Conservation (phyloP, 2,797 vertebrate species). For the Acanthiza pusilla region DNA sequence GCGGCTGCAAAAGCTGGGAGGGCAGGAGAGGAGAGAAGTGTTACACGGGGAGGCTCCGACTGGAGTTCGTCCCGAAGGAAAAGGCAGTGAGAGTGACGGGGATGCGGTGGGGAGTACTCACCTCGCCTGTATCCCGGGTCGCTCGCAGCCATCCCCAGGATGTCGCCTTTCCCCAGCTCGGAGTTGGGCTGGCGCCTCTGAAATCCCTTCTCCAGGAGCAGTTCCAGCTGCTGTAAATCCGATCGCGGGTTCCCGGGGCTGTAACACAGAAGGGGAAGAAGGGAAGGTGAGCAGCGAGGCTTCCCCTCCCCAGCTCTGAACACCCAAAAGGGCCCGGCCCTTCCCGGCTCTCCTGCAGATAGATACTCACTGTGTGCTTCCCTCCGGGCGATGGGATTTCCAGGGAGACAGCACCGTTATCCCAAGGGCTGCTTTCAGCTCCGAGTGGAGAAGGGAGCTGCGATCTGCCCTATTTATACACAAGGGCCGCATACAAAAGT, state of each 20-base stretch:
- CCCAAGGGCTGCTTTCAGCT: background rate
- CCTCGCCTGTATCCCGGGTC: conserved; percentile 73
- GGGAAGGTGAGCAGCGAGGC: background rate
- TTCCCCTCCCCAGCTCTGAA: background rate
- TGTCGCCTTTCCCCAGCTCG: conserved; percentile 83
- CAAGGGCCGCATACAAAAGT: conserved; percentile 82
- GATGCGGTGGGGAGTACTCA: conserved; percentile 42
- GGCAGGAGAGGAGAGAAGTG: background rate
- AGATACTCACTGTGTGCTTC: conserved; percentile 74
- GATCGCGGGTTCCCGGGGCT: conserved; percentile 81
- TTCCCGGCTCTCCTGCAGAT: background rate
- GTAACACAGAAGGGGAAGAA: conserved; percentile 28
- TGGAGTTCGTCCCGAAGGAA: background rate
- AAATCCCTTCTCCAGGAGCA: conserved; percentile 76
- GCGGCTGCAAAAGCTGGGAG: conserved; percentile 44
- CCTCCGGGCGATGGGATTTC: conserved; percentile 77
- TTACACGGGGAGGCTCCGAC: background rate
- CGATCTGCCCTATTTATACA: conserved; percentile 82
- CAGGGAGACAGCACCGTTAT: conserved; percentile 73
- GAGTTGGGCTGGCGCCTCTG: conserved; percentile 72
- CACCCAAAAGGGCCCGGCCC: background rate
- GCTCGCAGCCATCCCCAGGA: conserved; percentile 82
- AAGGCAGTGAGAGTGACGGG: accelerated
- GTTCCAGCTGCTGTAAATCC: conserved; percentile 72
- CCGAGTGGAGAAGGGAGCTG: background rate